Percentiles rank a stretch among this genome's conserved stretches.
Evolutionary conservation across 2,888 invertebrate species (phyloP).

Genomic region (Mesorhabditis belari): DNA sequence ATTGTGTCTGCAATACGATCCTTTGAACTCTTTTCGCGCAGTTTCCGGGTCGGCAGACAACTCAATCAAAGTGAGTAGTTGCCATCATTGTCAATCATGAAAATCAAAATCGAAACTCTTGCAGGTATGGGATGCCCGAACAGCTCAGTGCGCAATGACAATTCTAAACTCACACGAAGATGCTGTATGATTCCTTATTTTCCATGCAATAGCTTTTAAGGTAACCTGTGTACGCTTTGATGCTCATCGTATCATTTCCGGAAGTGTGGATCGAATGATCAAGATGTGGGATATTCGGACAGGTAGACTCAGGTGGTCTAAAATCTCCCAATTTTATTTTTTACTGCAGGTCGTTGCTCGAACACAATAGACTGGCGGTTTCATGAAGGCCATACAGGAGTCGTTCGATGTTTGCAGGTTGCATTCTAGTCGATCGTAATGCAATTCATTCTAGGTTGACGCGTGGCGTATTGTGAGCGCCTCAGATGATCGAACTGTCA

Average conservation of each 20-base stretch:
- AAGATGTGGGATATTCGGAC: conserved; percentile 58
- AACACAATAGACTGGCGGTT: conserved; percentile 60
- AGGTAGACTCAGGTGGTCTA: conserved; percentile 53
- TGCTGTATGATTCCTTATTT: conserved; percentile 51
- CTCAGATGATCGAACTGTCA: conserved; percentile 60
- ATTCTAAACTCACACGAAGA: conserved; percentile 57
- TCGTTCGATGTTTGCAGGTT: conserved; percentile 58
- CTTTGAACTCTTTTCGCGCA: conserved; percentile 49
- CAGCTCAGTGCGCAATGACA: conserved; percentile 55
- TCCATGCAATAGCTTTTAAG: background rate
- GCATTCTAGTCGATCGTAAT: too few relatives aligned
- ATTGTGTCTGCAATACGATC: conserved; percentile 57
- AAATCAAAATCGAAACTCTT: too few relatives aligned
- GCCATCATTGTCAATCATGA: too few relatives aligned
- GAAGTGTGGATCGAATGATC: conserved; percentile 58
- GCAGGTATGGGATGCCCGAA: conserved; percentile 57
- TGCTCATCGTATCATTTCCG: conserved; percentile 56
- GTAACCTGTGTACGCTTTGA: conserved; percentile 59
- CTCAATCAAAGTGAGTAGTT: too few relatives aligned
- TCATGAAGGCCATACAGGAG: conserved; percentile 60
- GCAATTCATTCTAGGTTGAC: too few relatives aligned
- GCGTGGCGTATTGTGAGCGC: conserved; percentile 60
- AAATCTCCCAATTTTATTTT: background rate
- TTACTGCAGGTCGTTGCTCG: conserved; percentile 54
- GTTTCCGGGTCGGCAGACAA: conserved; percentile 58